phyloP scores from a whole-genome alignment of 2,797 vertebrate species.

The Gallinago nigripennis region DNA sequence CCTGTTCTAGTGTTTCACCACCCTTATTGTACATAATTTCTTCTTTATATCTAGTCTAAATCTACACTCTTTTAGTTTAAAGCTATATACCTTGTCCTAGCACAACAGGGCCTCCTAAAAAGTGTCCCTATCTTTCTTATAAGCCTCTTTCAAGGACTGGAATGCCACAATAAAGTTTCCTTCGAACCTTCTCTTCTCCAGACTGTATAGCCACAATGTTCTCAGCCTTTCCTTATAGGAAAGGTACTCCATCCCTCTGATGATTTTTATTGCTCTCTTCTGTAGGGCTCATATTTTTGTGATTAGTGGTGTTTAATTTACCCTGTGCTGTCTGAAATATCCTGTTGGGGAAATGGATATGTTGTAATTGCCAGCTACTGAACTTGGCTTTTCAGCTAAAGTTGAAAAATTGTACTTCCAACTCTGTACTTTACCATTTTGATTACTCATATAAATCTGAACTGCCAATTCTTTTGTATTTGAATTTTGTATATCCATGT shows the following conservation, averaged over 20 bases:
- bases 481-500: background rate
- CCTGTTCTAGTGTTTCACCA: background rate
- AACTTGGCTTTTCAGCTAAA: background rate
- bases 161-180: background rate
- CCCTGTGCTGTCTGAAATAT: background rate
- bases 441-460: background rate
- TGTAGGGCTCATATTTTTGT: background rate
- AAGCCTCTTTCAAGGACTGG: background rate
- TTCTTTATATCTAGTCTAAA: background rate
- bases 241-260: background rate
- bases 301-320: background rate
- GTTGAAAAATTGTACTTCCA: background rate
- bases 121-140: background rate
- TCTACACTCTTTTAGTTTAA: background rate
- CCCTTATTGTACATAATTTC: background rate
- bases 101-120: background rate
- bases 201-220: background rate
- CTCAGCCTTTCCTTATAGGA: background rate
- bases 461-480: background rate
- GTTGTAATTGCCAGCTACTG: background rate
- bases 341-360: rapidly evolving
- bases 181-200: background rate
- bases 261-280: background rate
- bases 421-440: background rate
- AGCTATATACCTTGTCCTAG: background rate